phyloP scores from a whole-genome alignment of 2,113 vertebrate species.

The Taxidea taxus region DNA sequence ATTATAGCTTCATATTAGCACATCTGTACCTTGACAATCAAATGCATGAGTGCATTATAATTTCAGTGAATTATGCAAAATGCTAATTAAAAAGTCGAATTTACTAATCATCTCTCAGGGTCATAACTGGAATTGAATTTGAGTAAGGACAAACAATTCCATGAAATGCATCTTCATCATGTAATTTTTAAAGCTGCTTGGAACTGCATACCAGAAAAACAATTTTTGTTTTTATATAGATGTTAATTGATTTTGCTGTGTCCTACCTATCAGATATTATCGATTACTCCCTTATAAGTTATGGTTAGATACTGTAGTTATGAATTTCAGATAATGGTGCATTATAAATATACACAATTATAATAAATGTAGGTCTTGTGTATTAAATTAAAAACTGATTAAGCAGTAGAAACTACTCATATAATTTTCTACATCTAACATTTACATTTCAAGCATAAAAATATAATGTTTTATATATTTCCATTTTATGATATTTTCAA shows the following conservation, averaged over 20 bases:
- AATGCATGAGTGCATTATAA: conserved; percentile 83
- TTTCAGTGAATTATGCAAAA: conserved; percentile 89
- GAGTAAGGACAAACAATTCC: conserved; percentile 81
- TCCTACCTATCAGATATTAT: conserved; percentile 49
- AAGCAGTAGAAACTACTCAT: background rate
- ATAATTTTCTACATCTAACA: background rate
- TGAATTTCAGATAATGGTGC: conserved; percentile 24
- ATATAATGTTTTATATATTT: background rate
- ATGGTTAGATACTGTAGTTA: background rate
- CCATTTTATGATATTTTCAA: background rate
- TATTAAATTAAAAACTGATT: conserved; percentile 39
- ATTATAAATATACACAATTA: background rate
- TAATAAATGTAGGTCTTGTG: conserved; percentile 14
- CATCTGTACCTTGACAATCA: conserved; percentile 88
- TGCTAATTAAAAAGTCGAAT: conserved; percentile 87
- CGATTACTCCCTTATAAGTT: conserved; percentile 49
- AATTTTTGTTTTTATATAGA: conserved; percentile 47
- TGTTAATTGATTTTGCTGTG: conserved; percentile 56
- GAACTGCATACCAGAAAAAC: conserved; percentile 35
- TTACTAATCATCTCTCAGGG: conserved; percentile 86
- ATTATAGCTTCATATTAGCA: conserved; percentile 83
- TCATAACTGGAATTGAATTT: conserved; percentile 85
- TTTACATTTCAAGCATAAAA: background rate
- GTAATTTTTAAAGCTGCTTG: conserved; percentile 63
- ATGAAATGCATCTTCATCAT: conserved; percentile 72